Conservation (phyloP, 2,113 vertebrate genomes). For the Danio rerio region DNA sequence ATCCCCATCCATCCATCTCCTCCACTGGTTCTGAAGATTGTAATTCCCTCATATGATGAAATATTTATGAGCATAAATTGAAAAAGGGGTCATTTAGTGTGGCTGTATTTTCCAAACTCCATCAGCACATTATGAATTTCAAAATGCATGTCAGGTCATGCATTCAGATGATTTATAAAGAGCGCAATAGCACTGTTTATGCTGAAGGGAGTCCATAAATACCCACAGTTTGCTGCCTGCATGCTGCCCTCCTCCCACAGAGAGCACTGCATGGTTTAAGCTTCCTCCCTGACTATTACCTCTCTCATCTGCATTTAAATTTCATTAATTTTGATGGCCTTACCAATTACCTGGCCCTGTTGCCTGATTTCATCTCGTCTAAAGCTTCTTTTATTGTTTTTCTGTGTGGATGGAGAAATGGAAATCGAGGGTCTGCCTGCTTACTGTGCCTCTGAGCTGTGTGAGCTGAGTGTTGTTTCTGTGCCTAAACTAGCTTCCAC, state of each 20-base stretch:
- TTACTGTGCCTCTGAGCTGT: background rate
- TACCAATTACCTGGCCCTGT: constrained; percentile 53
- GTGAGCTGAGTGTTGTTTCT: no score
- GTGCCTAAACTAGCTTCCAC: background rate
- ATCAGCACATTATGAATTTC: constrained; percentile 44
- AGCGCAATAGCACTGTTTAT: constrained; percentile 40
- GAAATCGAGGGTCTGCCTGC: background rate
- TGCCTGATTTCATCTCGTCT: constrained; percentile 40
- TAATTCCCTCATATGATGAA: constrained; percentile 38
- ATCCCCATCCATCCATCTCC: constrained; percentile 20
- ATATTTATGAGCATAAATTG: constrained; percentile 45
- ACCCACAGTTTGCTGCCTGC: constrained; percentile 29
- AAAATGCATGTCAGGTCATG: constrained; percentile 35
- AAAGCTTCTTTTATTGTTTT: constrained; percentile 8
- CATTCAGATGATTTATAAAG: constrained; percentile 45
- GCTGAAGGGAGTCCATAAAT: constrained; percentile 45
- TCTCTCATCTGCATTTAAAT: constrained; percentile 54
- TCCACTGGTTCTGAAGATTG: constrained; percentile 16
- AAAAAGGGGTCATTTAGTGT: constrained; percentile 43
- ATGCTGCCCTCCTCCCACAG: constrained; percentile 19
- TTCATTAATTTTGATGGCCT: constrained; percentile 57
- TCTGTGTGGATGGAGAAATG: background rate
- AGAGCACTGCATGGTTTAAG: constrained; percentile 35
- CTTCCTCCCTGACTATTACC: constrained; percentile 28
- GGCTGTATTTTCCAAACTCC: constrained; percentile 41